Evolutionary conservation across 23 tunicate species (phyloP).

Genomic region (Aplidium turbinatum): DNA sequence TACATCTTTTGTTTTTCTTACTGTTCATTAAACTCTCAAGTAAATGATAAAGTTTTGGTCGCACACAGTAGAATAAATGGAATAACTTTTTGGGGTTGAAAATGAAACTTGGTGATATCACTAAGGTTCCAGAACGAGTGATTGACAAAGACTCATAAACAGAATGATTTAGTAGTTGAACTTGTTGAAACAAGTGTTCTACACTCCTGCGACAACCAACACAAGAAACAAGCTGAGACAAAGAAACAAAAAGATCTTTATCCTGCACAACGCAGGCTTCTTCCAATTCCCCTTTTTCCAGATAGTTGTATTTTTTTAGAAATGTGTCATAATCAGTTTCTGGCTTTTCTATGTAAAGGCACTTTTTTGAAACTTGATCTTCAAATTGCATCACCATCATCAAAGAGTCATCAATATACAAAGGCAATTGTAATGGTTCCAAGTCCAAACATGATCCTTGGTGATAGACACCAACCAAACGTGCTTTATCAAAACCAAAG

Average conservation of each 20-base stretch:
- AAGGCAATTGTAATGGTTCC: constrained; percentile 44
- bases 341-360: not conserved
- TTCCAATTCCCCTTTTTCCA: constrained; percentile 39
- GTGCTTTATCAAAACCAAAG: constrained; percentile 55
- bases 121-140: constrained; percentile 32
- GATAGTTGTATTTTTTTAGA: constrained; percentile 46
- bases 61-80: constrained; percentile 54
- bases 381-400: constrained; percentile 60
- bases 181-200: constrained; percentile 66
- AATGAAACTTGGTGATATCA: constrained; percentile 33
- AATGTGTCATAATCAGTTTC: constrained; percentile 31
- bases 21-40: constrained; percentile 41
- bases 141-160: constrained; percentile 55
- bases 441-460: constrained; percentile 7
- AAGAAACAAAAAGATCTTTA: constrained; percentile 43
- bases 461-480: constrained; percentile 48
- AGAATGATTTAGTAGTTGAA: constrained; percentile 44
- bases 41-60: constrained; percentile 47
- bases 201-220: constrained; percentile 88
- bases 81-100: constrained; percentile 47
- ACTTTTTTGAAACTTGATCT: constrained; percentile 51
- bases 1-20: constrained; percentile 80
- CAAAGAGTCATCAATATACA: constrained; percentile 36
- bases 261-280: constrained; percentile 57
- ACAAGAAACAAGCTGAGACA: constrained; percentile 64